These are phyloP conservation scores for Metellina segmentata DNA, from an alignment of 2,888 invertebrate species.

Conservation along the genomic window DNA sequence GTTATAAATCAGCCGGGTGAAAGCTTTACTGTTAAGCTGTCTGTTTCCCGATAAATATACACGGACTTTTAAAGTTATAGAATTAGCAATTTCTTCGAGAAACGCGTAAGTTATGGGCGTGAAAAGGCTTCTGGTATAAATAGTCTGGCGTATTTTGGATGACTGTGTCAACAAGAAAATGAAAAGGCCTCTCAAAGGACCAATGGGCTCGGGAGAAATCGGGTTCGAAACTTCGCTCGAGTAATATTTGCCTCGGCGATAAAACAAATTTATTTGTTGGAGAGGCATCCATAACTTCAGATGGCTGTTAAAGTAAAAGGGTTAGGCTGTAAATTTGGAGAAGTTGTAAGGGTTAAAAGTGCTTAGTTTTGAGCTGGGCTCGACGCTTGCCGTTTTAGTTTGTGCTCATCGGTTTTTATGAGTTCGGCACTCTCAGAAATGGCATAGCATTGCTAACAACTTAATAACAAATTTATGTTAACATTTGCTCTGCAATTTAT, in stretches of 20 bases:
- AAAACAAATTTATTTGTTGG: conserved; percentile 23
- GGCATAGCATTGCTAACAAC: too few species aligned
- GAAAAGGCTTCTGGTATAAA: conserved; percentile 28
- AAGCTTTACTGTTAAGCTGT: conserved; percentile 49
- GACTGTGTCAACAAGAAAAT: conserved; percentile 36
- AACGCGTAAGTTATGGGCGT: conserved; percentile 14
- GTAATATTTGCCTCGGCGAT: conserved; percentile 10
- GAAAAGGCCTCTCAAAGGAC: not conserved
- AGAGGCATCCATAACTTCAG: not conserved
- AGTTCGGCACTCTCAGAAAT: too few species aligned
- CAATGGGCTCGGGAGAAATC: not conserved
- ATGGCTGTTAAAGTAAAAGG: not conserved
- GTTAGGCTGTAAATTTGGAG: not conserved
- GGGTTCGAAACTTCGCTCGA: not conserved
- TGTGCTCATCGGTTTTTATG: too few species aligned
- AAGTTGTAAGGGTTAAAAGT: not conserved
- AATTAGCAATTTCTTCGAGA: conserved; percentile 25
- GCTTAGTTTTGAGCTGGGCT: too few species aligned
- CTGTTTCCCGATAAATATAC: conserved; percentile 49
- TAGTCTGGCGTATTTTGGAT: conserved; percentile 17
- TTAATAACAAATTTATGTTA: too few species aligned
- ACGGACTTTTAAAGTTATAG: conserved; percentile 24
- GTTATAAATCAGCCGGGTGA: conserved; percentile 46
- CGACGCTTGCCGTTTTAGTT: too few species aligned
- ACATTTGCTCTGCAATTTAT: too few species aligned